Evolutionary conservation across 2,888 invertebrate genomes (phyloP), one percentile per base, ranked within the genome.

Genomic region (Sarcophaga caerulescens): DNA sequence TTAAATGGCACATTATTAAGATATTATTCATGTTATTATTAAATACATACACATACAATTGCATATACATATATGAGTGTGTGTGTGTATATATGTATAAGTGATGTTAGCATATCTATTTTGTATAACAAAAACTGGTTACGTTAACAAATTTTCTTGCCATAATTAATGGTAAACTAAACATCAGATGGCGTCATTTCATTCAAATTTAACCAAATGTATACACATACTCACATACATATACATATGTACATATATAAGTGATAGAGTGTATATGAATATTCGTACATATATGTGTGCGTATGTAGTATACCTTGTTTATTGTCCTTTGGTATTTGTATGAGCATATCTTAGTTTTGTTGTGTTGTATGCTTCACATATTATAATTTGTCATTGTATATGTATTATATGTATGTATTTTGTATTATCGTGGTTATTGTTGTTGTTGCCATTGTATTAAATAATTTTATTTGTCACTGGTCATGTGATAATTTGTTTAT

Each of bases 401-500:
- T 69, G 25, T 73, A 59, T n/a, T n/a, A n/a, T n/a, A n/a, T n/a
- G n/a, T n/a, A n/a, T n/a, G n/a, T 59, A 23, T 8, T 81, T 19
- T 70, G 57, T 35, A 25, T 68, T 65, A 10, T 65, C n/a, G 59
- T 65, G 65, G 21, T 60, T 68, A 68, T 79, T 74, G 83, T 69
- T 59, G 45, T 78, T 65, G 57, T 65, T 81, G 75, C 52, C 70
- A 81, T 79, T 82, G 74, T 74, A 25, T 79, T 82, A 69, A 69
- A 44, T 69, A 84, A 71, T 45, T 85, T 83, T 35, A 63, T 80
- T 86, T 86, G 86, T 70, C 84, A 81, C 62, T 86, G 86, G 81
- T 84, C 84, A 86, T 86, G 84, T 86, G 81, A 86, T 86, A 86
- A 86, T 86, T 84, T 86, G 86, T 84, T 86, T 86, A 84, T 84